phyloP scores from a whole-genome alignment of 2,797 vertebrate genomes.

The Craterocephalus amniculus region DNA sequence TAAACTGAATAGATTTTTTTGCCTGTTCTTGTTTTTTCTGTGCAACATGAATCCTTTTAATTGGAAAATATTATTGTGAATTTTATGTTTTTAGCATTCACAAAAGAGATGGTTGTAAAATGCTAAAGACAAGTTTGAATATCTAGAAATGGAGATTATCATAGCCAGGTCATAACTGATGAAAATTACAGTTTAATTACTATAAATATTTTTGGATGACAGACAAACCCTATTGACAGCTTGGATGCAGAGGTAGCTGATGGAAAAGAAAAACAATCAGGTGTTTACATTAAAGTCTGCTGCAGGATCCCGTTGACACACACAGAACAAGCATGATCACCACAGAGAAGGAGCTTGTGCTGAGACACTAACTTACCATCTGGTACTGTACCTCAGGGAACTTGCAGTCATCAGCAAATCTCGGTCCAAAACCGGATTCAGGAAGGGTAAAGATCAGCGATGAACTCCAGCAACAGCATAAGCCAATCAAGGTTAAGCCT shows the following conservation, averaged over 20 bases:
- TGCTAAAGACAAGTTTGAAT: background rate
- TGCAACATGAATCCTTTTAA: too few relatives aligned
- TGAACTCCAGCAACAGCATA: slow-evolving; percentile 24
- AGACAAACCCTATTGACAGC: background rate
- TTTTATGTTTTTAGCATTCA: too few relatives aligned
- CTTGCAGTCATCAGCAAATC: slow-evolving; percentile 70
- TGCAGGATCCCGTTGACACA: slow-evolving; percentile 5
- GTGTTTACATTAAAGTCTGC: slow-evolving; percentile 1
- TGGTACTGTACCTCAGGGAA: slow-evolving; percentile 61
- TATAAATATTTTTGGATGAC: background rate
- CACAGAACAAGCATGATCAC: slow-evolving; percentile 42
- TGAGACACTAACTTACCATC: slow-evolving; percentile 76
- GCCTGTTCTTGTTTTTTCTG: too few relatives aligned
- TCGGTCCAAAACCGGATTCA: slow-evolving; percentile 52
- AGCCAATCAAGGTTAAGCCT: slow-evolving; percentile 38
- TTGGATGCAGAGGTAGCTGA: background rate
- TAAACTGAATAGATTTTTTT: too few relatives aligned
- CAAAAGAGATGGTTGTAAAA: too few relatives aligned
- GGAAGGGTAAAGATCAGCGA: slow-evolving; percentile 52
- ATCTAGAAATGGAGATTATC: background rate
- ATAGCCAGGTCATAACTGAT: background rate
- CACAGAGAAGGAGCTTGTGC: slow-evolving; percentile 47
- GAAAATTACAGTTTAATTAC: background rate
- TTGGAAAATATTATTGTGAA: too few relatives aligned
- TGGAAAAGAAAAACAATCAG: background rate